phyloP scores from a whole-genome alignment of 2,888 invertebrate species.

The Sarcophaga variegata region DNA sequence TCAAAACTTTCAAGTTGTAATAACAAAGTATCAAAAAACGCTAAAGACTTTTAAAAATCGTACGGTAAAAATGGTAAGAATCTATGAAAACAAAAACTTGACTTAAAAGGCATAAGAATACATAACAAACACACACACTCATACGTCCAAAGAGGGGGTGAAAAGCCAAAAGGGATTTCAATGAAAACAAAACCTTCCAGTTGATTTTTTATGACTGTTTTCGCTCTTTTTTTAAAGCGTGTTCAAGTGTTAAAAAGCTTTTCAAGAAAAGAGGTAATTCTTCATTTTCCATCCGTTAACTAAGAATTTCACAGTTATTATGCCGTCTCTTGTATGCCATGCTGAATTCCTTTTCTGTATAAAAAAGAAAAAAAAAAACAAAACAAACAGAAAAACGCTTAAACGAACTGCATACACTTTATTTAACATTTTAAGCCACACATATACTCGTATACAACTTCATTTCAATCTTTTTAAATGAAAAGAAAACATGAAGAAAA shows the following conservation, averaged over 20 bases:
- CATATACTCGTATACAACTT: neutral
- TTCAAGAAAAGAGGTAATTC: neutral
- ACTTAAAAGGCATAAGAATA: conserved; percentile 7
- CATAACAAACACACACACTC: neutral
- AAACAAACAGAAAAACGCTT: neutral
- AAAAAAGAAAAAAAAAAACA: neutral
- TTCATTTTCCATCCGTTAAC: neutral
- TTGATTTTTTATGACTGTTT: conserved; percentile 36
- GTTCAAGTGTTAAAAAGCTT: neutral
- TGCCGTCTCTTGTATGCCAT: neutral
- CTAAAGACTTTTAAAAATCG: conserved; percentile 1
- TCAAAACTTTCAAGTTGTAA: conserved; percentile 67
- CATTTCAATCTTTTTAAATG: conserved; percentile 46
- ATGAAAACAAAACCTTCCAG: conserved; percentile 22
- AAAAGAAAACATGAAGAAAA: conserved; percentile 15
- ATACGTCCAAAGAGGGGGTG: neutral
- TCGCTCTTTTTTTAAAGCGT: conserved; percentile 1
- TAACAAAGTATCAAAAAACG: conserved; percentile 63
- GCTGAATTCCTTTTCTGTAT: neutral
- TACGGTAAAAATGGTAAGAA: neutral
- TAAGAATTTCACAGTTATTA: conserved; percentile 11
- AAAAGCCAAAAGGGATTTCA: neutral
- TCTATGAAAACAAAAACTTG: conserved; percentile 4
- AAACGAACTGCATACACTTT: conserved; percentile 42
- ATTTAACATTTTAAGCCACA: conserved; percentile 42